Evolutionary conservation across 2,888 invertebrate species (phyloP).

Genomic region (Phalangium opilio): DNA sequence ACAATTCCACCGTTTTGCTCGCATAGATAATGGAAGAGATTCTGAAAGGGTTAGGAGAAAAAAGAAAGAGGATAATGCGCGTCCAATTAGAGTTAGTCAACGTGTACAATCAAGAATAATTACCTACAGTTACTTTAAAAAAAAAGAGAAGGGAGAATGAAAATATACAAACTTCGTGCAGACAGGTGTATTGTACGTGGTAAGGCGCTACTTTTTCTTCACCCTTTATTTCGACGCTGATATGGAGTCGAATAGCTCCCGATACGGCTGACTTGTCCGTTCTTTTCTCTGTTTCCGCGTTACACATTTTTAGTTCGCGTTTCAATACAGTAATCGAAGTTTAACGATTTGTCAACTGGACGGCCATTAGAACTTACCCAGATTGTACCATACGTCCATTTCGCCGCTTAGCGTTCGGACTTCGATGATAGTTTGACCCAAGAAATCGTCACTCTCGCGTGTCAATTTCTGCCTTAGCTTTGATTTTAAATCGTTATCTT

Average conservation of each 20-base stretch:
- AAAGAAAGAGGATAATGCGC: neutral
- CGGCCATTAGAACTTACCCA: conserved; percentile 41
- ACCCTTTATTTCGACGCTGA: conserved; percentile 99
- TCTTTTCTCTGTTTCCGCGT: conserved; percentile 58
- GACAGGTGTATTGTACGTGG: conserved; percentile 97
- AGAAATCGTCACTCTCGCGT: conserved; percentile 96
- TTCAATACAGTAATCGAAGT: too few relatives aligned
- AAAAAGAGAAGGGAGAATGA: too few relatives aligned
- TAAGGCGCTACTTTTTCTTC: conserved; percentile 99
- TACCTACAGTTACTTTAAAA: neutral
- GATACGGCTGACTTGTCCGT: conserved; percentile 99
- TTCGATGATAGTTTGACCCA: conserved; percentile 99
- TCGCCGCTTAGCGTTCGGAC: conserved; percentile 91
- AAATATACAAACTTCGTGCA: conserved; percentile 54
- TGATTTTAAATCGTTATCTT: conserved; percentile 98
- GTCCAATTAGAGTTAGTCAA: neutral
- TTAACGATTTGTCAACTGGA: too few relatives aligned
- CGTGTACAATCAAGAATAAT: conserved; percentile 4
- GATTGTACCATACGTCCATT: conserved; percentile 99
- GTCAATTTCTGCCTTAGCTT: conserved; percentile 93
- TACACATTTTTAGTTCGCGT: too few relatives aligned
- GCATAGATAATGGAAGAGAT: conserved; percentile 94
- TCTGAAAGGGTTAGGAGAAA: conserved; percentile 39
- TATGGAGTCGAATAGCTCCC: conserved; percentile 94
- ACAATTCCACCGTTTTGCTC: conserved; percentile 73